Evolutionary conservation across 2,888 invertebrate genomes (phyloP).

Genomic region (Rotaria sp.): DNA sequence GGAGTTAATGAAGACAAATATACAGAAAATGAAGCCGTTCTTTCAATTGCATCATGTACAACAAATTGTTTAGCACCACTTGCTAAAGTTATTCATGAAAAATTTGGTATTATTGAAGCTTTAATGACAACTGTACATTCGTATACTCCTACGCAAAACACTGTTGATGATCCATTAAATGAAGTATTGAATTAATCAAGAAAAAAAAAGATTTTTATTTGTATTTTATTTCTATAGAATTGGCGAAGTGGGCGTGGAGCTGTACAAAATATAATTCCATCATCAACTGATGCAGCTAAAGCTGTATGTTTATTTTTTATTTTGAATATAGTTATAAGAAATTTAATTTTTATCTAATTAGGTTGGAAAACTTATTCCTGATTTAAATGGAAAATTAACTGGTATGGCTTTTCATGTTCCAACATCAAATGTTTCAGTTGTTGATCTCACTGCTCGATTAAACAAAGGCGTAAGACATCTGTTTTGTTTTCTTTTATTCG

Average conservation of each 20-base stretch:
- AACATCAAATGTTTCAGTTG: too few species aligned
- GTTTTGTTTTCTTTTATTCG: too few species aligned
- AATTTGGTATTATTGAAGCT: too few species aligned
- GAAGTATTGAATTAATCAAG: slow-evolving; percentile 55
- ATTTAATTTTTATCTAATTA: too few species aligned
- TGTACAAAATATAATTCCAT: slow-evolving; percentile 95
- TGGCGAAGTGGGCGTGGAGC: slow-evolving; percentile 99
- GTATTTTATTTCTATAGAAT: slow-evolving; percentile 55
- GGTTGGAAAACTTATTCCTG: too few species aligned
- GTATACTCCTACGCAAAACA: slow-evolving; percentile 90
- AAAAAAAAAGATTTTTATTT: too few species aligned
- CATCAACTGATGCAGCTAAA: slow-evolving; percentile 95
- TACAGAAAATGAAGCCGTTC: slow-evolving; percentile 65
- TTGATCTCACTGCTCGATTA: slow-evolving; percentile 65
- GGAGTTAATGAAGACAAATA: slow-evolving; percentile 88
- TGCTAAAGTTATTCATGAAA: too few species aligned
- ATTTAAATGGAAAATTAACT: too few species aligned
- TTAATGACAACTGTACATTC: slow-evolving; percentile 97
- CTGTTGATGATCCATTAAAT: slow-evolving; percentile 85
- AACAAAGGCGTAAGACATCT: slow-evolving; percentile 46
- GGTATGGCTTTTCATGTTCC: too few species aligned
- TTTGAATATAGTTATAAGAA: too few species aligned
- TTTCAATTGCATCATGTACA: slow-evolving; percentile 85
- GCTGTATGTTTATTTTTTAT: slow-evolving; percentile 61
- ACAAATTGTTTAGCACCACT: too few species aligned